A percentile compares a stretch with the other conserved stretches of the same genome.
Evolutionary conservation across 1,140 invertebrate species (phyloP).

Genomic region (Helicoverpa zea): DNA sequence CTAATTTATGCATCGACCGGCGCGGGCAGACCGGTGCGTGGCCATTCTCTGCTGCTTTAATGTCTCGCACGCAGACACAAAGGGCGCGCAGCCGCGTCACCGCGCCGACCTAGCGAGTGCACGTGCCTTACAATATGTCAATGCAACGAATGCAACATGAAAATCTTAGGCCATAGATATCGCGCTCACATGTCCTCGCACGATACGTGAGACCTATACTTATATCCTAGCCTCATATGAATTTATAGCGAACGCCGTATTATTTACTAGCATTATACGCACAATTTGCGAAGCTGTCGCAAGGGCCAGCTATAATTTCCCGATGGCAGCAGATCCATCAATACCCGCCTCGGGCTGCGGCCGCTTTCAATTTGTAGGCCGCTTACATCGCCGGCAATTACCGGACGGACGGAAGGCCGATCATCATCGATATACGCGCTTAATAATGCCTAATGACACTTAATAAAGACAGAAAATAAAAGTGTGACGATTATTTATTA

Average conservation of each 20-base stretch:
- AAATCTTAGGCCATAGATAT: slow-evolving; percentile 33
- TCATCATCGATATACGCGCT: slow-evolving; percentile 82
- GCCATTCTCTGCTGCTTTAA: slow-evolving; percentile 61
- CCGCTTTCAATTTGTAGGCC: slow-evolving; percentile 85
- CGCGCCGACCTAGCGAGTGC: neutral
- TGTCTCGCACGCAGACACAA: slow-evolving; percentile 69
- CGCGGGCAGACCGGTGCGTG: slow-evolving; percentile 51
- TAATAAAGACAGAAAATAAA: slow-evolving; percentile 84
- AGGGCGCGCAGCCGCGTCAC: slow-evolving; percentile 64
- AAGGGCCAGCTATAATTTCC: slow-evolving; percentile 83
- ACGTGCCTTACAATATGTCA: slow-evolving; percentile 18
- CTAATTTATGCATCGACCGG: slow-evolving; percentile 78
- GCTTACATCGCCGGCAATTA: slow-evolving; percentile 82
- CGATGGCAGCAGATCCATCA: slow-evolving; percentile 85
- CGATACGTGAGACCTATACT: slow-evolving; percentile 65
- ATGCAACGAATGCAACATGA: slow-evolving; percentile 25
- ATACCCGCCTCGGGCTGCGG: slow-evolving; percentile 80
- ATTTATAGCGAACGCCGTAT: slow-evolving; percentile 80
- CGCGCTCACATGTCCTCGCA: slow-evolving; percentile 46
- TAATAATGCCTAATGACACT: slow-evolving; percentile 86
- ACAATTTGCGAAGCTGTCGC: slow-evolving; percentile 86
- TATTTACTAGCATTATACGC: slow-evolving; percentile 86
- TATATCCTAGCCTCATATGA: slow-evolving; percentile 72
- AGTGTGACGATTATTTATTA: slow-evolving; percentile 81
- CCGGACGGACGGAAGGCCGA: slow-evolving; percentile 82